Conservation (phyloP, 2,888 invertebrate genomes). For the Cheilosia grossa region DNA sequence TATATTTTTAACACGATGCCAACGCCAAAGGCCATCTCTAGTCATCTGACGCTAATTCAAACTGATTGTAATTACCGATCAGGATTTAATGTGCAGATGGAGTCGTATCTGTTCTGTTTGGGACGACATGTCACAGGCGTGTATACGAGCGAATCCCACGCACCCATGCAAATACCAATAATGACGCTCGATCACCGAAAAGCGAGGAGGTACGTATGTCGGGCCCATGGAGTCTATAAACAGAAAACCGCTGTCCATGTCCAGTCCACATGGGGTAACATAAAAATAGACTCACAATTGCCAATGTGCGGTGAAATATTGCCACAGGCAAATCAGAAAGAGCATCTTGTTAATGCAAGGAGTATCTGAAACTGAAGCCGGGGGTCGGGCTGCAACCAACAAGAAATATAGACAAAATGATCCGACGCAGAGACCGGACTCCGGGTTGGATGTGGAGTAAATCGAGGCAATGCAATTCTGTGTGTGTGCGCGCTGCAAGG, state of each 20-base stretch:
- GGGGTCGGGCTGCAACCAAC: background rate
- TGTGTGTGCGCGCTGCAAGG: constrained; percentile 48
- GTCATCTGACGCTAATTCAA: constrained; percentile 55
- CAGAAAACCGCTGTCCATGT: constrained; percentile 43
- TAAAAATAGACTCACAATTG: constrained; percentile 59
- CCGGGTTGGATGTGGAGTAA: constrained; percentile 22
- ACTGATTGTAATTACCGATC: constrained; percentile 59
- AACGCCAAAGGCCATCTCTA: constrained; percentile 49
- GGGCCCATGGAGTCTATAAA: background rate
- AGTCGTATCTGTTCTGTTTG: constrained; percentile 17
- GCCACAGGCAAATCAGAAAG: constrained; percentile 68
- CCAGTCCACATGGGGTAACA: constrained; percentile 40
- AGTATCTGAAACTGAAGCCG: background rate
- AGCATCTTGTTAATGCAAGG: constrained; percentile 58
- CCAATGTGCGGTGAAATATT: constrained; percentile 60
- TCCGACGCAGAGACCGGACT: constrained; percentile 15
- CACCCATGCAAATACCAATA: constrained; percentile 5
- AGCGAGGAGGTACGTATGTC: constrained; percentile 26
- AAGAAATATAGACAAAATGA: constrained; percentile 26
- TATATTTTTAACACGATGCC: constrained; percentile 29
- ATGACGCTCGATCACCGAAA: constrained; percentile 39
- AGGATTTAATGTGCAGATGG: constrained; percentile 44
- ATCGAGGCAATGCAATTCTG: constrained; percentile 4
- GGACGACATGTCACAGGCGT: constrained; percentile 42
- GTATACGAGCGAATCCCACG: constrained; percentile 15